A percentile compares a stretch with the other conserved stretches of the same genome.
Evolutionary conservation across 2,797 vertebrate species (phyloP).

Genomic region (Darevskia mixta): DNA sequence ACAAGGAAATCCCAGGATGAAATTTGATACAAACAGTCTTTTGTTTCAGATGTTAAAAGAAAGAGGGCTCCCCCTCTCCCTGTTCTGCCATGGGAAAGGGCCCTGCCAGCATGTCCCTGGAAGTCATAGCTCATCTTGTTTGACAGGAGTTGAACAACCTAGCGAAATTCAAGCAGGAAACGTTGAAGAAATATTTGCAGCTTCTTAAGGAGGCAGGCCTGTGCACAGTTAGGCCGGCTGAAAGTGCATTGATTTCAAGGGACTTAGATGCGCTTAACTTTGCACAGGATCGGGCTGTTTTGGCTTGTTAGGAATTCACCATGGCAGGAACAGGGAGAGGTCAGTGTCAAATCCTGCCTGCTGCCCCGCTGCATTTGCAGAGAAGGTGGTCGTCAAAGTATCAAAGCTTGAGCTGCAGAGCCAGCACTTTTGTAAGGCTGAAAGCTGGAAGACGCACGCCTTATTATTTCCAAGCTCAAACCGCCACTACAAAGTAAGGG

Average conservation of each 20-base stretch:
- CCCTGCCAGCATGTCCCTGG: neutral
- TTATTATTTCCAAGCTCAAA: neutral
- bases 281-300: neutral
- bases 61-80: neutral
- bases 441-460: neutral
- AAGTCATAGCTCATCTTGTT: conserved; percentile 26
- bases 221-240: neutral
- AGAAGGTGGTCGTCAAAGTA: conserved; percentile 45
- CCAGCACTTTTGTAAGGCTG: neutral
- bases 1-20: conserved; percentile 27
- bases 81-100: conserved; percentile 7
- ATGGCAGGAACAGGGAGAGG: conserved; percentile 35
- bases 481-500: too few relatives aligned
- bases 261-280: neutral
- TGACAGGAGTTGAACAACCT: conserved; percentile 16
- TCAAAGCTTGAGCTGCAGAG: neutral
- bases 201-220: neutral
- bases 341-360: conserved; percentile 60
- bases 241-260: neutral
- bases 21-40: conserved; percentile 35
- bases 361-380: conserved; percentile 72
- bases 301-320: conserved; percentile 26
- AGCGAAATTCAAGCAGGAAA: conserved; percentile 39
- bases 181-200: neutral
- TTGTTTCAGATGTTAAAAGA: conserved; percentile 42